Base-by-base conservation (phyloP, 1,140 invertebrate genomes). In the Magallana angulata region DNA sequence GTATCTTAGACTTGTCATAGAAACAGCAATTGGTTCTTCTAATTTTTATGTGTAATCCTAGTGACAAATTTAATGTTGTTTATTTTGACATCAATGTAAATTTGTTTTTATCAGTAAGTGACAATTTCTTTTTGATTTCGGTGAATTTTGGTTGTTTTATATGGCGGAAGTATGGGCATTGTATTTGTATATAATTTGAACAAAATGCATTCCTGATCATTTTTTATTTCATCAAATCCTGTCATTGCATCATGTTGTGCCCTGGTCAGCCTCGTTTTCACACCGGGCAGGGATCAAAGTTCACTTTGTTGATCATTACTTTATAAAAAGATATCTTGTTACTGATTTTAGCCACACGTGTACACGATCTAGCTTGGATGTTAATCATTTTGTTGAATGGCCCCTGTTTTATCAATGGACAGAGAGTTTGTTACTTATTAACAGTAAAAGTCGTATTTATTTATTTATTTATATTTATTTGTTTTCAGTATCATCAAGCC, bases 401-500 rank as follows among this genome's bases (percentile, higher is more conserved):
- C 68, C 18, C 68, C 68, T 76, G 68, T 76, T 76, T 76, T 76
- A 76, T 76, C 68, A 30, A 76, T 76, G 68, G 24, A 76, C 68
- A 76, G 68, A 76, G 18, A 76, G 68, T 76, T 76, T 76, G 68
- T 76, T 76, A 76, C 18, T 76, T 76, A 76, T 76, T 76, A 76
- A 18, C 36, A 24, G 8, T 30, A 76, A 18, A 76, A 76, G 24
- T 48, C 36, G 36, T 48, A 24, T 30, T 18, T 76, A 76, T 76
- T 76, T 76, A 76, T 76, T 76, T 76, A 76, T 76, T 76, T 76
- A 76, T 76, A 76, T 76, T 76, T 76, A 76, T 76, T 76, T 76
- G 68, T 76, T 76, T 62, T 76, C 24, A 76, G 36, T 76, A 76
- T 76, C 68, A 76, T 76, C 68, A 30, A 62, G 68, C 24, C 68